phyloP scores from a whole-genome alignment of 2,113 vertebrate species.

The Hemichromis elongatus region DNA sequence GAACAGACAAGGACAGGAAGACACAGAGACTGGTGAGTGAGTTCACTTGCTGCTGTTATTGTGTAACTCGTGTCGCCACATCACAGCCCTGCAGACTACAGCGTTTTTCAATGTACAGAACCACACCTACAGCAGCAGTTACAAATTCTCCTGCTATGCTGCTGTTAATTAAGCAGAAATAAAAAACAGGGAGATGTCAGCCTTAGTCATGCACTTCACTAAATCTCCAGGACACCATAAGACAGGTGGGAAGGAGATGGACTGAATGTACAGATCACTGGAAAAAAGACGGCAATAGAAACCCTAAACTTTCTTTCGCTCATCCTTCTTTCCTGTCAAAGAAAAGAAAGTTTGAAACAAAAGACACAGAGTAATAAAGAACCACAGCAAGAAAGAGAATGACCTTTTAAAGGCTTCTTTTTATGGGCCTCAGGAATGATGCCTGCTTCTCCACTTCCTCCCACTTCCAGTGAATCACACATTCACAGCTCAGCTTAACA shows the following conservation, averaged over 20 bases:
- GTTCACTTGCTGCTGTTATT: constrained; percentile 44
- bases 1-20: constrained; percentile 56
- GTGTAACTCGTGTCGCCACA: constrained; percentile 26
- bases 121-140: constrained; percentile 18
- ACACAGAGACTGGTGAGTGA: constrained; percentile 37
- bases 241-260: not conserved
- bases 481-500: constrained; percentile 65
- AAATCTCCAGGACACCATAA: not conserved
- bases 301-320: not conserved
- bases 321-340: not conserved
- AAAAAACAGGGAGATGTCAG: constrained; percentile 10
- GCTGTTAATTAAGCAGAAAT: constrained; percentile 25
- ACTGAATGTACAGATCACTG: not conserved
- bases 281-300: not conserved
- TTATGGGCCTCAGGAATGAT: constrained; percentile 36
- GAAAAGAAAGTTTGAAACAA: not conserved
- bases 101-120: not conserved
- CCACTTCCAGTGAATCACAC: constrained; percentile 56
- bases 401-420: constrained; percentile 28
- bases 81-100: constrained; percentile 13
- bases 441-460: constrained; percentile 41
- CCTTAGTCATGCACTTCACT: not conserved
- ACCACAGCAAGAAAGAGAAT: not conserved
- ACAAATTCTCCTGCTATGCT: not conserved
- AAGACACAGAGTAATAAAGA: not conserved